Conservation (phyloP, 2,113 vertebrate species). For the Sylvia atricapilla region DNA sequence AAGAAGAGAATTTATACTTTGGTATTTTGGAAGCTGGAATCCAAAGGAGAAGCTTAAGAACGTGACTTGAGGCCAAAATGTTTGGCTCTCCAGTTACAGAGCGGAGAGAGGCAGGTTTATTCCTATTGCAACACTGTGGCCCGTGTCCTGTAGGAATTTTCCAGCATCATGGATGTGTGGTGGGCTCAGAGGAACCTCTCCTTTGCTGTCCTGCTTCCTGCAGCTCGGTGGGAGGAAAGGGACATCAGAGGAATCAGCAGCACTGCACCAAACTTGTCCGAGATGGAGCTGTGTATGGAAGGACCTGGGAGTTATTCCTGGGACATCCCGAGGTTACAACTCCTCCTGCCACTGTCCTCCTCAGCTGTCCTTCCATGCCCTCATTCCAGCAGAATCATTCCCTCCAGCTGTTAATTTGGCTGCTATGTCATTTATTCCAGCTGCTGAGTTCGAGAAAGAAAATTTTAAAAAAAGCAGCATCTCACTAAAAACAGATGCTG, state of each 20-base stretch:
- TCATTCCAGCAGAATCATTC: background rate
- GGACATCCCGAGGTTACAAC: background rate
- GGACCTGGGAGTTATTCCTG: background rate
- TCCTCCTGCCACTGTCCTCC: background rate
- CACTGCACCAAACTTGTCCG: background rate
- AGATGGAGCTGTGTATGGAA: background rate
- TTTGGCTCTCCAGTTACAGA: constrained; percentile 28
- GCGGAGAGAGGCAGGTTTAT: background rate
- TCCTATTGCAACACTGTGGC: background rate
- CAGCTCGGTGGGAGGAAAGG: background rate
- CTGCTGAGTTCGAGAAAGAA: background rate
- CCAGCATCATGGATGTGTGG: background rate
- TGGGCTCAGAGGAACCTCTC: background rate
- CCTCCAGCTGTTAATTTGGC: constrained; percentile 10
- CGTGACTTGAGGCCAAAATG: constrained; percentile 53
- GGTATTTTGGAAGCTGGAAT: constrained; percentile 57
- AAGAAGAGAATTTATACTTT: constrained; percentile 36
- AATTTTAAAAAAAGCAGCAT: background rate
- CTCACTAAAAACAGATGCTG: constrained; percentile 54
- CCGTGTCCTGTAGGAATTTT: background rate
- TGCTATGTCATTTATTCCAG: constrained; percentile 40
- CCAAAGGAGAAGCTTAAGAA: constrained; percentile 56
- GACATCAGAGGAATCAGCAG: background rate
- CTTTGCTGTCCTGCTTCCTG: background rate
- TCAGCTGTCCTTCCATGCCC: background rate